These are phyloP conservation scores for Dynastes tityus DNA, from an alignment of 2,888 invertebrate species.

Conservation along the genomic window DNA sequence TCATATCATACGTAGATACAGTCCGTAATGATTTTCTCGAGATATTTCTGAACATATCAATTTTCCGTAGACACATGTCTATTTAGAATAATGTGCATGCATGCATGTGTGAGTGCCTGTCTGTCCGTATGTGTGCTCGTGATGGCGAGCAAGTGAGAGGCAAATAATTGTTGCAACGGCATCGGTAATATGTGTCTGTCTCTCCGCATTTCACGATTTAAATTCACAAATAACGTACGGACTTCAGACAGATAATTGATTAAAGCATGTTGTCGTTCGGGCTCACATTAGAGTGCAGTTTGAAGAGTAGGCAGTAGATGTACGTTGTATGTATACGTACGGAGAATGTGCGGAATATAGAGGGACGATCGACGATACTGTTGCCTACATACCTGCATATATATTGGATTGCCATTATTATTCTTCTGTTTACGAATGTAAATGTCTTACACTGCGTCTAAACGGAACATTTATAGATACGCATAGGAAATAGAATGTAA, in stretches of 20 bases:
- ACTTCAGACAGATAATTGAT: conserved; percentile 53
- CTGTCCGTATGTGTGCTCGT: conserved; percentile 39
- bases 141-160: conserved; percentile 43
- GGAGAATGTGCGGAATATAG: conserved; percentile 1
- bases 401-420: neutral
- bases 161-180: conserved; percentile 44
- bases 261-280: conserved; percentile 50
- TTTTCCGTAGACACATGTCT: conserved; percentile 52
- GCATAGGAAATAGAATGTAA: too few species aligned
- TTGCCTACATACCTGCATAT: neutral
- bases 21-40: conserved; percentile 48
- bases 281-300: conserved; percentile 51
- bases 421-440: conserved; percentile 6
- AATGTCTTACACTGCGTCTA: conserved; percentile 21
- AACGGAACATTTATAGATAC: too few species aligned
- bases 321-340: conserved; percentile 2
- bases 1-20: conserved; percentile 35
- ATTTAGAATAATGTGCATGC: conserved; percentile 50
- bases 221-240: conserved; percentile 49
- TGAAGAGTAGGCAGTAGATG: conserved; percentile 49
- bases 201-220: conserved; percentile 49
- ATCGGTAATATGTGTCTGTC: conserved; percentile 43
- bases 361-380: conserved; percentile 2
- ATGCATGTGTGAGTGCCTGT: conserved; percentile 31
- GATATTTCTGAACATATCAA: conserved; percentile 52